phyloP scores from a whole-genome alignment of 2,113 vertebrate species.

The Pandion haliaetus region DNA sequence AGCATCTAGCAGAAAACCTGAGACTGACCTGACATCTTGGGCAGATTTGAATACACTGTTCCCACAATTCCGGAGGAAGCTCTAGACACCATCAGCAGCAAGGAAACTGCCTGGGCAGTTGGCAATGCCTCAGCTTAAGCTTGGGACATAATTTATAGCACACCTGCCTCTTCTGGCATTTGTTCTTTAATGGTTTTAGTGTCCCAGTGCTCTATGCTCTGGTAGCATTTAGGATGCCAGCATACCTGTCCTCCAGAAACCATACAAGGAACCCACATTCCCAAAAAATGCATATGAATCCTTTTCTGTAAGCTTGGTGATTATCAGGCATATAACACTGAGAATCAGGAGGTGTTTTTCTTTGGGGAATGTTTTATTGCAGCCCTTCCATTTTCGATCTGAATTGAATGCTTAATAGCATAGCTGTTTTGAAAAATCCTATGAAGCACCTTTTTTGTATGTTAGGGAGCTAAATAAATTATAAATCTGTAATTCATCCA shows the following conservation, averaged over 20 bases:
- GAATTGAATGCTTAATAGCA: not conserved
- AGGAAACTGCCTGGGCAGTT: not conserved
- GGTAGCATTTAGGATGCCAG: not conserved
- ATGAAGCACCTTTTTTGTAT: not conserved
- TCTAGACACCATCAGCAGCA: not conserved
- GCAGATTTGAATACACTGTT: not conserved
- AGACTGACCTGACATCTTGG: not conserved
- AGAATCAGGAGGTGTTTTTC: not conserved
- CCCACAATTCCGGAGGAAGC: not conserved
- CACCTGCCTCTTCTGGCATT: not conserved
- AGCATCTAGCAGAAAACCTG: not conserved
- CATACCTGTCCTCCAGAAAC: not conserved
- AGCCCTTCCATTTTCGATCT: not conserved
- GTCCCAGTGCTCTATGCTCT: not conserved
- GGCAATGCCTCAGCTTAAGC: not conserved
- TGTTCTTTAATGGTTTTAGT: not conserved
- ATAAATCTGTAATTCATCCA: not conserved
- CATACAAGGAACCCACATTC: rapidly evolving
- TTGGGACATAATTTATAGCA: not conserved
- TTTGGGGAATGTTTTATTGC: not conserved
- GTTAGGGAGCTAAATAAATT: not conserved
- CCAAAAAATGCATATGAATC: not conserved
- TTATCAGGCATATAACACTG: not conserved
- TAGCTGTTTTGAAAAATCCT: not conserved
- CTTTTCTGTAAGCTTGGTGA: not conserved